Base-by-base conservation (phyloP, 2,113 vertebrate genomes). In the Atractosteus spatula region DNA sequence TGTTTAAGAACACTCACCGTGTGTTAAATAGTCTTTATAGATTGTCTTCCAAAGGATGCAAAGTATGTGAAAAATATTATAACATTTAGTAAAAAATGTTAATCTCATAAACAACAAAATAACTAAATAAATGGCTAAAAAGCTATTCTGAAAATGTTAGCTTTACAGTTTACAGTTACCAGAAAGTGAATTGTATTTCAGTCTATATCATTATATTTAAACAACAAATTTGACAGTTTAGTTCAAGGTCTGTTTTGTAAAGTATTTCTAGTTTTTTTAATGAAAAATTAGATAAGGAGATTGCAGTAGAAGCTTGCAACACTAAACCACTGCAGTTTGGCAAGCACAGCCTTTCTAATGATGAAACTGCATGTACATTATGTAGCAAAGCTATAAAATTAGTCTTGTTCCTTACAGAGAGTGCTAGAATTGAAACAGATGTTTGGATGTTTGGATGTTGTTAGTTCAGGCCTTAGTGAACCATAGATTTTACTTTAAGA, bases 361-460 rank as follows among this genome's bases (percentile, higher is more conserved):
- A 56, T 47, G 13, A 67, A 67, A 51, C 41, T 16, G 13, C 71
- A 73, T 43, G 67, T 51, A 29, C 29, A 29, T 1, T 29, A 61
- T 67, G 64, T 55, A 55, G 10, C 63, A 73, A 17, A 13, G 43
- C 55, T 59, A 41, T 61, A 61, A 57, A 70, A 29, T 55, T 44
- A 68, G 72, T 43, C 47, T 43, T 62, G 16, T 61, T 62, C 44
- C 59, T 62, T 47, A 16, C 14, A 41, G 44, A 43, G 59, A 62
- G 61, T 47, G 66, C 61, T 61, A 51, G 66, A 73, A 44, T 3
- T 51, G 41, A 68, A 73, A 68, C 72, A 72, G 54, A 72, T 59
- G 72, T 59, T 62, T 59, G 66, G 16, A 62, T 68, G 72, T 43
- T 42, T 59, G 66, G 16, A 68, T 68, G 72, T 43, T 42, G 65